Percentiles rank a stretch among this genome's conserved stretches.
phyloP scores from a whole-genome alignment of 2,797 vertebrate species.

The Apogon talboti region DNA sequence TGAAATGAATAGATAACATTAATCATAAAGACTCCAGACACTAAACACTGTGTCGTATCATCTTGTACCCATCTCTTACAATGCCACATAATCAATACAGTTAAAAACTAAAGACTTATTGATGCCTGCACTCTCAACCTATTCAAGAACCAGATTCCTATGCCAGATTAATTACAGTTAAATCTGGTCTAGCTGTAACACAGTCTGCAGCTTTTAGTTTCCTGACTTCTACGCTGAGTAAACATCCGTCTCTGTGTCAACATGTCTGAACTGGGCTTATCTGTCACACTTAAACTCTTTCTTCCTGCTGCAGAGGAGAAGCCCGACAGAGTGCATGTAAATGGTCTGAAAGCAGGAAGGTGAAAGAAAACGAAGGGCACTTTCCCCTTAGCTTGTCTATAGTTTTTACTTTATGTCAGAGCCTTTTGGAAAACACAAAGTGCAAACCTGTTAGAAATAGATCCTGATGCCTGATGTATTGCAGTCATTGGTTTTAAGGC shows the following conservation, averaged over 20 bases:
- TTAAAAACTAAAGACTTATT: too few species aligned
- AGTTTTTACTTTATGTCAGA: background rate
- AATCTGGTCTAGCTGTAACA: constrained; percentile 22
- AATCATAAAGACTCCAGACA: too few species aligned
- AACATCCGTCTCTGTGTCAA: constrained; percentile 42
- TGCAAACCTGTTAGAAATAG: background rate
- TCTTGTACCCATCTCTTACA: too few species aligned
- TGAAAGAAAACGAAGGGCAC: background rate
- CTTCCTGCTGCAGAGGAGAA: constrained; percentile 29
- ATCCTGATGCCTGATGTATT: too few species aligned
- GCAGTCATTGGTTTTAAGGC: too few species aligned
- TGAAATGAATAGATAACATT: too few species aligned
- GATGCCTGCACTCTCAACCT: background rate
- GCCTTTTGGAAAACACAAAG: background rate
- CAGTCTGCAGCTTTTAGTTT: constrained; percentile 17
- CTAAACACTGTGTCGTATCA: too few species aligned
- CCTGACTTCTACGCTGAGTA: constrained; percentile 27
- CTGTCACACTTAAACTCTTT: constrained; percentile 15
- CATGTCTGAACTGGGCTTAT: constrained; percentile 17
- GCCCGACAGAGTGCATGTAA: background rate
- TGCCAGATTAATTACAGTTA: constrained; percentile 12
- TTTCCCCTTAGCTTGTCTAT: background rate
- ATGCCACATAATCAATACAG: too few species aligned
- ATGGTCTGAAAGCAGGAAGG: constrained; percentile 2
- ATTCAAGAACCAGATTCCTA: background rate